A percentile compares a stretch with the other conserved stretches of the same genome.
Conservation (phyloP, 2,888 invertebrate genomes). For the Drosophila borealis region DNA sequence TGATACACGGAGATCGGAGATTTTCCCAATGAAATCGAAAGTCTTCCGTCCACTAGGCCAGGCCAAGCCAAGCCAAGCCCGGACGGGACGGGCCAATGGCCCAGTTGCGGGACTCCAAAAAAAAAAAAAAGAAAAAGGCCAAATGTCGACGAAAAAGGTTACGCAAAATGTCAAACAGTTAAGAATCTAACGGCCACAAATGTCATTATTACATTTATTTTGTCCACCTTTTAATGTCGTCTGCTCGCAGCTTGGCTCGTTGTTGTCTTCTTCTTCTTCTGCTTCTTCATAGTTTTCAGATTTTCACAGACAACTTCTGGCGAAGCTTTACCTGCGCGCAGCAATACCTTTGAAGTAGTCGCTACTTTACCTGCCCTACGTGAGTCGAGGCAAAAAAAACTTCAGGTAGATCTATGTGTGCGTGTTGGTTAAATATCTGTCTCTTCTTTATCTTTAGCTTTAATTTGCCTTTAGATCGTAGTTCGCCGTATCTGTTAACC, state of each 20-base stretch:
- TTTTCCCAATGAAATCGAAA: conserved; percentile 69
- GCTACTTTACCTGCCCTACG: conserved; percentile 37
- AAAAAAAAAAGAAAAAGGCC: conserved; percentile 58
- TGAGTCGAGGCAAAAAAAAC: not conserved
- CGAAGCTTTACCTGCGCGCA: conserved; percentile 31
- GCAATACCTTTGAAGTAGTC: conserved; percentile 40
- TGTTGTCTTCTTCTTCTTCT: conserved; percentile 19
- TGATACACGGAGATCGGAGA: conserved; percentile 18
- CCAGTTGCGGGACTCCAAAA: conserved; percentile 29
- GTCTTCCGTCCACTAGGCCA: conserved; percentile 33
- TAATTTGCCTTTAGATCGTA: conserved; percentile 34
- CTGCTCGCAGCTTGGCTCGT: conserved; percentile 43
- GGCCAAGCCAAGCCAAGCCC: too few species aligned
- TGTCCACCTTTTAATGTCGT: conserved; percentile 76
- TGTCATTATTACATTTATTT: conserved; percentile 82
- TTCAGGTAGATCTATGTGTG: not conserved
- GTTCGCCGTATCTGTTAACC: conserved; percentile 27
- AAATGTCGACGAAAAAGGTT: conserved; percentile 82
- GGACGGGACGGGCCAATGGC: conserved; percentile 25
- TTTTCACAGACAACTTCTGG: conserved; percentile 64
- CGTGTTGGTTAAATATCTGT: conserved; percentile 5
- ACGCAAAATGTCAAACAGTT: conserved; percentile 84
- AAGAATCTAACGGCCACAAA: conserved; percentile 83
- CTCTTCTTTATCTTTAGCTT: conserved; percentile 18
- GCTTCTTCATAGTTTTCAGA: conserved; percentile 36